Percentiles rank a stretch among this genome's conserved stretches.
These are phyloP conservation scores for Amazona vittata DNA, from an alignment of 2,113 vertebrate genomes.

Conservation along the genomic window DNA sequence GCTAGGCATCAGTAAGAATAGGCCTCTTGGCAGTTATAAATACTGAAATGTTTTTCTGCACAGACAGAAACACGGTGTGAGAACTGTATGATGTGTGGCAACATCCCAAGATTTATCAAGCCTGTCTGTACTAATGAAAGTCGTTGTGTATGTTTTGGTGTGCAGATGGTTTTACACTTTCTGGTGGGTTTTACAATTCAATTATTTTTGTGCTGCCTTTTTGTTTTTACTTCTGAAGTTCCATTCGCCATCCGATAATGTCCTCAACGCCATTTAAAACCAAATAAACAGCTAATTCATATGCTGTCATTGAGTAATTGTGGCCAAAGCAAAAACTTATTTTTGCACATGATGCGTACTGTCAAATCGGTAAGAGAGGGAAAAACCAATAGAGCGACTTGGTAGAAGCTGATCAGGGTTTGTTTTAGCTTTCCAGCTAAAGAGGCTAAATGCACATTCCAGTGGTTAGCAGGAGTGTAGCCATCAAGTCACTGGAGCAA, in stretches of 20 bases:
- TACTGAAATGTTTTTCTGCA: slow-evolving; percentile 65
- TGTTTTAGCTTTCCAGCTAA: neutral
- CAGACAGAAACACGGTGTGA: slow-evolving; percentile 55
- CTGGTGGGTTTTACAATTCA: slow-evolving; percentile 44
- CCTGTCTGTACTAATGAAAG: slow-evolving; percentile 57
- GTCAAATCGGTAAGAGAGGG: neutral
- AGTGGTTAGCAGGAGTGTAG: neutral
- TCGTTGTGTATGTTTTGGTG: slow-evolving; percentile 54
- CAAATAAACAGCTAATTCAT: neutral
- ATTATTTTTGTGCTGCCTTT: neutral
- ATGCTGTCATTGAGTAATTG: neutral
- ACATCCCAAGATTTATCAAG: slow-evolving; percentile 68
- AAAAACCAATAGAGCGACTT: neutral
- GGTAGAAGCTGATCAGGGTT: neutral
- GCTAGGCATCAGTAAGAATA: slow-evolving; percentile 49
- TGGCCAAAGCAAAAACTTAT: neutral
- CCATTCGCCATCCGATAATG: neutral
- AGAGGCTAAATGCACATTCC: neutral
- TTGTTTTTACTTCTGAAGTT: neutral
- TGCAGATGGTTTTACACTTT: slow-evolving; percentile 51
- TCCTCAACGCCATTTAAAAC: neutral
- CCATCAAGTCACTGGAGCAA: neutral
- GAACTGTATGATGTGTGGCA: slow-evolving; percentile 58
- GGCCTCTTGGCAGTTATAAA: slow-evolving; percentile 70
- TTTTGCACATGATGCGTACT: neutral